Conservation (phyloP, 2,113 vertebrate species). For the Neodontobutis hainanensis region DNA sequence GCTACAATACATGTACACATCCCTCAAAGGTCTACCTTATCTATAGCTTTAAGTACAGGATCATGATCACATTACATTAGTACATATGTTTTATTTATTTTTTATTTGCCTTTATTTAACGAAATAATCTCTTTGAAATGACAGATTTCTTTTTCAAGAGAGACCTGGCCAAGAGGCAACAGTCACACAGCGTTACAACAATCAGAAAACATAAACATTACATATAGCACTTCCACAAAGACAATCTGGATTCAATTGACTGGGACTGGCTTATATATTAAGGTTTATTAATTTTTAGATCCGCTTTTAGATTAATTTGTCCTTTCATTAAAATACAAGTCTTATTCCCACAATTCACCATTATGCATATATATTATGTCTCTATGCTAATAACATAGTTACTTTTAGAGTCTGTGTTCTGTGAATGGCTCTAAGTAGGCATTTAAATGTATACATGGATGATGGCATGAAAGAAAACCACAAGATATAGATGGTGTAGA, state of each 20-base stretch:
- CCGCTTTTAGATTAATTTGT: neutral
- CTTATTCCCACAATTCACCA: conserved; percentile 4
- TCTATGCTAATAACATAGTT: conserved; percentile 36
- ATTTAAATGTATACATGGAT: neutral
- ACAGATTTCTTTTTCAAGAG: no score
- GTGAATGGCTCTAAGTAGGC: conserved; percentile 33
- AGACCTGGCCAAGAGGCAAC: no score
- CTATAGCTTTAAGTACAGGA: conserved; percentile 33
- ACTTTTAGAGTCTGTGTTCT: conserved; percentile 25
- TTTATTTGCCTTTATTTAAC: no score
- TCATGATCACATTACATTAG: no score
- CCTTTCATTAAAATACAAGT: neutral
- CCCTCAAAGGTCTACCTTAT: conserved; percentile 75
- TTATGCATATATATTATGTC: conserved; percentile 40
- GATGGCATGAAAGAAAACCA: neutral
- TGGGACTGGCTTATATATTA: no score
- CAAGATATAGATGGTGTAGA: neutral
- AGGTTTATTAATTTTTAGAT: no score
- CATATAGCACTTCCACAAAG: no score
- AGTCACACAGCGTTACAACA: no score
- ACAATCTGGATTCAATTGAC: no score
- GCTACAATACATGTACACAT: conserved; percentile 18
- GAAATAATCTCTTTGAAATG: no score
- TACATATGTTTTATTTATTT: no score
- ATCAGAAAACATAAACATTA: no score